A percentile compares a stretch with the other conserved stretches of the same genome.
These are phyloP conservation scores for Zygothrica quintamaculata DNA, from an alignment of 2,888 invertebrate species.

Conservation along the genomic window DNA sequence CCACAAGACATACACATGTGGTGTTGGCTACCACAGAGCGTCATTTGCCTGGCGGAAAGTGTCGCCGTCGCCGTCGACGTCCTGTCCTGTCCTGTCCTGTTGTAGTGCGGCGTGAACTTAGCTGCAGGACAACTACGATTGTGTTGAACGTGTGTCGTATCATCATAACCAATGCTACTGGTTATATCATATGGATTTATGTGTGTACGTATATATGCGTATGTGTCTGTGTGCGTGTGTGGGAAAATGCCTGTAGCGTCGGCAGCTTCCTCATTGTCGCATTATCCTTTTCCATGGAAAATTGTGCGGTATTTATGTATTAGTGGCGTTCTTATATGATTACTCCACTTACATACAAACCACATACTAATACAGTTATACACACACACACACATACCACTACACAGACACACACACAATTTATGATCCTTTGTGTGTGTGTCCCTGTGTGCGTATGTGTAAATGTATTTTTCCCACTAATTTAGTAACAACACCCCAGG, in stretches of 20 bases:
- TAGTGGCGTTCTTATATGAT: conserved; percentile 53
- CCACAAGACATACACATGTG: conserved; percentile 15
- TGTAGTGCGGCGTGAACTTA: conserved; percentile 45
- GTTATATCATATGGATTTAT: background rate
- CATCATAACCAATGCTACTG: conserved; percentile 15
- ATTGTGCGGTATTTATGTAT: conserved; percentile 47
- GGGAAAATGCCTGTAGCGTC: conserved; percentile 30
- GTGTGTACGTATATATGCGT: conserved; percentile 6
- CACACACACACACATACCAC: conserved; percentile 4
- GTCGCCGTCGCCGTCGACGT: conserved; percentile 23
- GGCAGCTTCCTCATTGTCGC: conserved; percentile 56
- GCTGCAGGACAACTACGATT: conserved; percentile 36
- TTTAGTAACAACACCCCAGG: conserved; percentile 77
- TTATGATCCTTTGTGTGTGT: conserved; percentile 41
- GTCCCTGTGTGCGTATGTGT: conserved; percentile 16
- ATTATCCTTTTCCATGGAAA: conserved; percentile 54
- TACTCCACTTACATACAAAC: conserved; percentile 37
- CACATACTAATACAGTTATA: conserved; percentile 1
- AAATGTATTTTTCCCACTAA: conserved; percentile 67
- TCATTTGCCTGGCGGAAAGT: conserved; percentile 39
- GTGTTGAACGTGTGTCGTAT: conserved; percentile 17
- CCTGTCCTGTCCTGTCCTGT: conserved; percentile 26
- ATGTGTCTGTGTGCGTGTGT: conserved; percentile 19
- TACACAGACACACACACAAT: conserved; percentile 44
- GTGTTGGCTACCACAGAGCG: conserved; percentile 15